A percentile compares a stretch with the other conserved stretches of the same genome.
phyloP scores from a whole-genome alignment of 2,888 invertebrate genomes.

The Pollenia labialis region DNA sequence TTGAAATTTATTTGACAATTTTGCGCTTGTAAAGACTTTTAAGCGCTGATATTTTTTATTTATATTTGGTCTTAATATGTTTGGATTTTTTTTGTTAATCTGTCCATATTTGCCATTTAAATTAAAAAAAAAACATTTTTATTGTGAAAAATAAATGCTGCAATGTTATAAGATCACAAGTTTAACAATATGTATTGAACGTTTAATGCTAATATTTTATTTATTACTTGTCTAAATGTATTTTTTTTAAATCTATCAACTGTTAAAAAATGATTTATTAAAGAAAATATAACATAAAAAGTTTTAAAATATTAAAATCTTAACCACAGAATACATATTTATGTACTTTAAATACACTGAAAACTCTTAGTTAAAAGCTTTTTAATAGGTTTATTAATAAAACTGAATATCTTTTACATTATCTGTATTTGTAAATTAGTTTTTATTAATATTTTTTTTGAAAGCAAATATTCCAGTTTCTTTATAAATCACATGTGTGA shows the following conservation, averaged over 20 bases:
- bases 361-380: constrained; percentile 6
- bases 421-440: background rate
- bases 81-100: constrained; percentile 21
- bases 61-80: constrained; percentile 32
- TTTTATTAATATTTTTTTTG: background rate
- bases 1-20: background rate
- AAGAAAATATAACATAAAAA: constrained; percentile 28
- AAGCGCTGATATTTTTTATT: constrained; percentile 10
- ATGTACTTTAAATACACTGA: constrained; percentile 38
- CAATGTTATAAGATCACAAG: constrained; percentile 13
- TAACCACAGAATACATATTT: constrained; percentile 14
- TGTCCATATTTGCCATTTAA: constrained; percentile 17
- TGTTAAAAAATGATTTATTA: constrained; percentile 51
- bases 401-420: constrained; percentile 26
- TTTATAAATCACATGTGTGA: too few species aligned
- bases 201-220: constrained; percentile 49
- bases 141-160: constrained; percentile 40
- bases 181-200: constrained; percentile 23
- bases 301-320: constrained; percentile 33
- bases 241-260: constrained; percentile 32
- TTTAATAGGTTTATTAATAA: constrained; percentile 19
- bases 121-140: constrained; percentile 17
- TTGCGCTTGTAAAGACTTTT: constrained; percentile 19
- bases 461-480: too few species aligned
- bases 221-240: constrained; percentile 55